Conservation (phyloP, 37 sponge, comb jelly and placozoan genomes). For the Bolinopsis microptera region DNA sequence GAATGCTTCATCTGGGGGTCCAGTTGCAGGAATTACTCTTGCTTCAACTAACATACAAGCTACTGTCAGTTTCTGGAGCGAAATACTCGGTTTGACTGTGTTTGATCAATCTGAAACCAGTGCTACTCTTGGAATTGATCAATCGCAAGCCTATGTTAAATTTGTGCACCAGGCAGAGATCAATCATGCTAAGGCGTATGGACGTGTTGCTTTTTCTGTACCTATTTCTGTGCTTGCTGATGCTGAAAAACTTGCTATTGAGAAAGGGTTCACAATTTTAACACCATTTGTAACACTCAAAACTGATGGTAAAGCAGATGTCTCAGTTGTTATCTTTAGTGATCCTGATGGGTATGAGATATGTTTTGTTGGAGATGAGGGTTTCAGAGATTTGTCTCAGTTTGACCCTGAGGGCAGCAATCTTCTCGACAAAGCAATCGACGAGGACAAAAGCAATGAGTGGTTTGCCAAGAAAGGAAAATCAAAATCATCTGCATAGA, state of each 20-base stretch:
- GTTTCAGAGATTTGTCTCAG: conserved; percentile 76
- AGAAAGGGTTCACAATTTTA: conserved; percentile 67
- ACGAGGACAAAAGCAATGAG: conserved; percentile 77
- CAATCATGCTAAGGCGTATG: conserved; percentile 79
- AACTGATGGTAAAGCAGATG: conserved; percentile 85
- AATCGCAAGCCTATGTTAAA: neutral
- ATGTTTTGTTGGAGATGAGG: conserved; percentile 86
- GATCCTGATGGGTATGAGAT: conserved; percentile 92
- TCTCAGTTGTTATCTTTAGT: conserved; percentile 79
- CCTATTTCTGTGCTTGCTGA: neutral
- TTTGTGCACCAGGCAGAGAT: conserved; percentile 54
- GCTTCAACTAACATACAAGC: conserved; percentile 20
- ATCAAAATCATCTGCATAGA: neutral
- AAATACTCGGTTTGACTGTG: neutral
- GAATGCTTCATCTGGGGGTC: neutral
- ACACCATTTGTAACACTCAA: conserved; percentile 84
- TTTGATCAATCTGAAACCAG: neutral
- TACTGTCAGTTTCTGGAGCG: neutral
- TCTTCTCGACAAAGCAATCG: conserved; percentile 77
- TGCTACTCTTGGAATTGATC: neutral
- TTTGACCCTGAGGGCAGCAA: conserved; percentile 74
- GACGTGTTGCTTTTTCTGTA: conserved; percentile 76
- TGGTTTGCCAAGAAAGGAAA: conserved; percentile 77
- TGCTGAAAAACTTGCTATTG: neutral
- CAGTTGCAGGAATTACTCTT: neutral